These are phyloP conservation scores for Teleogryllus oceanicus DNA, from an alignment of 2,888 invertebrate species.

Conservation along the genomic window DNA sequence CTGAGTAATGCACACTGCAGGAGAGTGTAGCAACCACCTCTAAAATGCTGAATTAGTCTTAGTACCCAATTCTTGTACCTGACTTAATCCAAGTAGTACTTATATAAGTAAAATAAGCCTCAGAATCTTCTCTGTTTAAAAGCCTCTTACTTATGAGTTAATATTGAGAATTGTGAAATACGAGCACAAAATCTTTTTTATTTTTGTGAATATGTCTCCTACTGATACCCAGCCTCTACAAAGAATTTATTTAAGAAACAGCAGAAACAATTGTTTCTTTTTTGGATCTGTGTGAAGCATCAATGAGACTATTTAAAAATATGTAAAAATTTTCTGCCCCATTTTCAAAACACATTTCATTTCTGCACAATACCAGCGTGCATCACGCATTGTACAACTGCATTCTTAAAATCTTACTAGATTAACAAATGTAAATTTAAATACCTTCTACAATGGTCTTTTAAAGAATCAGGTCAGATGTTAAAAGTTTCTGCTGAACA, in stretches of 20 bases:
- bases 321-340: no score
- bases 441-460: no score
- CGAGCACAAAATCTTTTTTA: not conserved
- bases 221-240: not conserved
- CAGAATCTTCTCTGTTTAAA: not conserved
- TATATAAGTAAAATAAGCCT: not conserved
- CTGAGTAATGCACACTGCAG: no score
- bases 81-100: conserved; percentile 2
- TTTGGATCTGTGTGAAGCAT: no score
- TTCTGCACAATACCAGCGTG: no score
- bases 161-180: not conserved
- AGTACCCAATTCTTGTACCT: conserved; percentile 18
- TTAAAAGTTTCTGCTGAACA: not conserved
- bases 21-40: not conserved
- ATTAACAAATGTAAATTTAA: no score
- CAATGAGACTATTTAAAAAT: no score
- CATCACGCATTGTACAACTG: no score
- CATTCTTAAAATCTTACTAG: no score
- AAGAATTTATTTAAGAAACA: not conserved
- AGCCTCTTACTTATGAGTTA: not conserved
- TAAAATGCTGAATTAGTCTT: not conserved
- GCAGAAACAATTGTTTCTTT: not conserved
- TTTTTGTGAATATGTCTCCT: not conserved
- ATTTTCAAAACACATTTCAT: no score
- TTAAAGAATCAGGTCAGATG: no score